phyloP scores from a whole-genome alignment of 2,797 vertebrate species.

The Pseudochirops cupreus region DNA sequence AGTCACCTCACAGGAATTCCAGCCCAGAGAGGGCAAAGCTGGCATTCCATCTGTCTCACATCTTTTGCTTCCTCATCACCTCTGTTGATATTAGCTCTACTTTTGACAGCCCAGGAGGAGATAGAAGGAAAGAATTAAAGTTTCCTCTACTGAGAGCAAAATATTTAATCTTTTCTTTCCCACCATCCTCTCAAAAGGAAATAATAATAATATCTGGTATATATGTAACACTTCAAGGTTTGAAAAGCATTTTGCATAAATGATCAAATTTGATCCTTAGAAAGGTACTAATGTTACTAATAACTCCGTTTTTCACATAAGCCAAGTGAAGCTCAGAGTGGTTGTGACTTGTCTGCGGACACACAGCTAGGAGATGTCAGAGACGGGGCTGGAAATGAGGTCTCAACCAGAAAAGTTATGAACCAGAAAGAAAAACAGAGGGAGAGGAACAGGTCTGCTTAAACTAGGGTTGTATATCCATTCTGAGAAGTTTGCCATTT shows the following conservation, averaged over 20 bases:
- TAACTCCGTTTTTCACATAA: background rate
- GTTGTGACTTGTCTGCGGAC: background rate
- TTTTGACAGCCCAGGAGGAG: slow-evolving; percentile 19
- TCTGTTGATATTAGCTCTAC: background rate
- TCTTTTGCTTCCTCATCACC: background rate
- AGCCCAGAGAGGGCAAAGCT: fast-evolving
- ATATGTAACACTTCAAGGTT: background rate
- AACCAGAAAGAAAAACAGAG: background rate
- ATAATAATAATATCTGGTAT: background rate
- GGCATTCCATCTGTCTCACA: background rate
- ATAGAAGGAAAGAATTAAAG: background rate
- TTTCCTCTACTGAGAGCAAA: background rate
- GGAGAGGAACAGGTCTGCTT: background rate
- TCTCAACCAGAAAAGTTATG: background rate
- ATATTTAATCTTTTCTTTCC: background rate
- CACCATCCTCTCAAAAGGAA: background rate
- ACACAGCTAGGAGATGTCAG: background rate
- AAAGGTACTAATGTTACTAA: slow-evolving; percentile 2
- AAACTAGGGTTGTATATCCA: background rate
- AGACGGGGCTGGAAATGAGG: background rate
- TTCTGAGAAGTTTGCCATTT: background rate
- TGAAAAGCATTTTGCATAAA: background rate
- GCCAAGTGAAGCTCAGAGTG: background rate
- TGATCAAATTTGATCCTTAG: background rate
- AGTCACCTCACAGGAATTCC: background rate